Evolutionary conservation across 2,888 invertebrate genomes (phyloP), one percentile per base, ranked within the genome.

Genomic region (Drosophila mimetica): DNA sequence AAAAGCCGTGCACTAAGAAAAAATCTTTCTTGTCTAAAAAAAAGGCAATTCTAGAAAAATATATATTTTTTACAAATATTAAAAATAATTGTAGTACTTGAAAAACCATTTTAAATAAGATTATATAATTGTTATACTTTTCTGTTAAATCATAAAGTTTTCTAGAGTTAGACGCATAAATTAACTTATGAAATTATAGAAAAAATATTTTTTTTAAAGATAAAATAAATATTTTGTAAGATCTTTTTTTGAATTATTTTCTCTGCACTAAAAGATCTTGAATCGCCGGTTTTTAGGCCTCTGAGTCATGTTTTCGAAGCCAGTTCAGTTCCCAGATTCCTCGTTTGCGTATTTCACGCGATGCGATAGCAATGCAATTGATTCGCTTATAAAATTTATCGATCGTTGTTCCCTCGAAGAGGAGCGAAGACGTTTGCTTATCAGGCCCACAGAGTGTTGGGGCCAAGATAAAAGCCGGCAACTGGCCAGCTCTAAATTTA

Each of bases 351-450:
- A 83, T 83, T 83, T 83, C 88, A 86, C 86, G 80, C 86, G 81
- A 83, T 86, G 86, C 82, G 79, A 82, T 76, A 84, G 65, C 80
- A 81, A 60, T 64, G 82, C 89, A 86, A 89, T 89, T 86, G 89
- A 89, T 88, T 83, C 86, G 90, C 89, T 87, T 89, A 86, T 83
- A 87, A 85, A 83, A 89, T 87, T 87, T 83, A 89, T 86, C 86
- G 88, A 87, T 87, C 85, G 70, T 66, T 82, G 54, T 53, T 66
- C 28, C 52, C 41, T 52, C 32, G 28, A 52, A 39, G 28, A 25
- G 37, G 65, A 65, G 52, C 25, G 16, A 39, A 66, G 54, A 67
- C 64, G 64, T 58, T 70, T 32, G 73, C 79, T 82, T 82, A 82
- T 82, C 81, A 75, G 84, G 50, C 39, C 25, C 46, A 57, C 60